Conservation (phyloP, 2,888 invertebrate genomes). For the Nemurella pictetii region DNA sequence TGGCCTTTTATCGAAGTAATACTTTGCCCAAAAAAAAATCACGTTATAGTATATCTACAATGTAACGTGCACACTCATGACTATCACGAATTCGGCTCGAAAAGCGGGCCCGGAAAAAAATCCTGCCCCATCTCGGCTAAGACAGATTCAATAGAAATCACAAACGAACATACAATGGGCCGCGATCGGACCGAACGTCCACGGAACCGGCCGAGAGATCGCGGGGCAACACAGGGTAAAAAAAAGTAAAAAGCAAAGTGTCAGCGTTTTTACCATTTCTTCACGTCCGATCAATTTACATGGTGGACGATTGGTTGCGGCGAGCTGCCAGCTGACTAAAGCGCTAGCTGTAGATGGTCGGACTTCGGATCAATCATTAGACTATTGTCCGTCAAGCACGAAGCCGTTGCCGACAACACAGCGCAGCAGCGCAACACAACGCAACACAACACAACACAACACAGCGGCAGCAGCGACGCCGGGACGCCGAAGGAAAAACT, state of each 20-base stretch:
- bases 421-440: no score
- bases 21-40: not conserved
- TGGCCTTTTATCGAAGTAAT: not conserved
- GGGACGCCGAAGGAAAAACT: not conserved
- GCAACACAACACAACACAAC: no score
- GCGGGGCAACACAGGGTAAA: no score
- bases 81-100: not conserved
- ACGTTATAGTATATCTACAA: not conserved
- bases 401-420: no score
- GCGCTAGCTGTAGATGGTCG: not conserved
- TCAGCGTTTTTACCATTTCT: slow-evolving; percentile 1
- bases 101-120: not conserved
- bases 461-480: no score
- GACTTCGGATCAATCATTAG: not conserved
- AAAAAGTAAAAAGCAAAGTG: no score
- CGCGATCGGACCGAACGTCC: not conserved
- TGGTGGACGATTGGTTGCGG: slow-evolving; percentile 1
- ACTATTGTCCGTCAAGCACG: slow-evolving; percentile 9
- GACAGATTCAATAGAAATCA: not conserved
- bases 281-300: slow-evolving; percentile 16
- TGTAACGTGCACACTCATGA: not conserved
- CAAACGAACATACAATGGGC: not conserved
- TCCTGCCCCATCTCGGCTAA: not conserved
- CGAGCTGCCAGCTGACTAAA: not conserved
- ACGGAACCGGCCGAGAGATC: not conserved